These are phyloP conservation scores for Enteromius argenteus DNA, from an alignment of 2,797 vertebrate genomes.

Conservation along the genomic window DNA sequence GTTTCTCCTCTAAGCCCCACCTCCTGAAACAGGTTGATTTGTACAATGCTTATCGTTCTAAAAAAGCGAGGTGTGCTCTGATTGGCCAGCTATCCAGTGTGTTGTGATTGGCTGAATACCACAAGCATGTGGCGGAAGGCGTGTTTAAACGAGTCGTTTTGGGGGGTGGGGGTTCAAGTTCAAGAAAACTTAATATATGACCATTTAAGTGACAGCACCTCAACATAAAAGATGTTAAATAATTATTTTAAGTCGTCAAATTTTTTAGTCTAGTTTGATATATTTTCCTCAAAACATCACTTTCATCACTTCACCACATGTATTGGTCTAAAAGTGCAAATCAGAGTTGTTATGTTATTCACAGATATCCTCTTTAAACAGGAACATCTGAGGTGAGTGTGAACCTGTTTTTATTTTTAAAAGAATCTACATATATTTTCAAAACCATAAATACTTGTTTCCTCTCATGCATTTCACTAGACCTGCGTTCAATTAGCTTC, in stretches of 20 bases:
- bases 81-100: too few species aligned
- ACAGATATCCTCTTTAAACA: not conserved
- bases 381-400: not conserved
- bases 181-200: too few species aligned
- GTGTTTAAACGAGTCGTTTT: too few species aligned
- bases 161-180: too few species aligned
- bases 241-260: not conserved
- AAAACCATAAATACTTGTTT: not conserved
- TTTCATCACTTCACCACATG: not conserved
- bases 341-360: too few species aligned
- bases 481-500: constrained; percentile 6
- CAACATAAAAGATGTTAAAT: not conserved
- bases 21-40: too few species aligned
- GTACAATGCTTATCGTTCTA: too few species aligned
- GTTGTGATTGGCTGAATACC: too few species aligned
- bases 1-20: too few species aligned
- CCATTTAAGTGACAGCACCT: not conserved
- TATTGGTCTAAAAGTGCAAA: not conserved
- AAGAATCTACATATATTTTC: not conserved
- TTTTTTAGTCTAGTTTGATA: not conserved
- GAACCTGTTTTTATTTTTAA: not conserved
- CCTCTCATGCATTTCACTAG: not conserved
- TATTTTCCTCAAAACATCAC: not conserved
- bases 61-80: too few species aligned
- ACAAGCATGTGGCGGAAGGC: too few species aligned